Evolutionary conservation across 2,113 vertebrate genomes (phyloP).

Genomic region (Oenanthe melanoleuca): DNA sequence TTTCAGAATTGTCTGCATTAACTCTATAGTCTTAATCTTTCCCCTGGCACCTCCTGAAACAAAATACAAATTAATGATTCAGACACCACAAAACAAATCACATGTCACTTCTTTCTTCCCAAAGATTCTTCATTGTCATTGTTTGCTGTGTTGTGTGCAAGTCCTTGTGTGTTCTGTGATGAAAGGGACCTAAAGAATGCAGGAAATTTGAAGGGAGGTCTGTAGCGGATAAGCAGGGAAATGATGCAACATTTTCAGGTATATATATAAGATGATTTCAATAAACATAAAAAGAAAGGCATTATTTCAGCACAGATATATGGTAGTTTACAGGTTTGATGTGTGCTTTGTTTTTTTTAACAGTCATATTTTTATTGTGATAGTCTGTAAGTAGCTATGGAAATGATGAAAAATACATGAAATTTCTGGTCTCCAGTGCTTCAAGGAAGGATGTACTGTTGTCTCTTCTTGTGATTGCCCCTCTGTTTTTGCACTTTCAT

Average conservation of each 20-base stretch:
- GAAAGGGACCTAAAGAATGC: not conserved
- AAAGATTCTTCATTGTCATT: slow-evolving; percentile 1
- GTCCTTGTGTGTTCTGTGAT: not conserved
- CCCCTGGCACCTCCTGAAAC: slow-evolving; percentile 2
- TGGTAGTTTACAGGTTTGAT: not conserved
- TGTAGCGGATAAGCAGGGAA: not conserved
- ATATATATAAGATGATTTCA: not conserved
- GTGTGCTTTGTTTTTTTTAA: not conserved
- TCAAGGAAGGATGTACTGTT: not conserved
- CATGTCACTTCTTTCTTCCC: not conserved
- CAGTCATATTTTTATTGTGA: not conserved
- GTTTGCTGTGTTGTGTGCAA: not conserved
- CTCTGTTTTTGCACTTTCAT: not conserved
- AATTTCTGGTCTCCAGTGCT: not conserved
- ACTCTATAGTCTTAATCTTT: not conserved
- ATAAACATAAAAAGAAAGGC: not conserved
- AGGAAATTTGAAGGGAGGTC: not conserved
- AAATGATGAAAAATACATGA: not conserved
- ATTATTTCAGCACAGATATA: not conserved
- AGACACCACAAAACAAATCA: slow-evolving; percentile 1
- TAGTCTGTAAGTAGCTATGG: not conserved
- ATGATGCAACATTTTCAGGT: not conserved
- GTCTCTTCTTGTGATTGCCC: not conserved
- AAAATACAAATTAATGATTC: slow-evolving; percentile 21
- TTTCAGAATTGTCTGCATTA: not conserved